Evolutionary conservation across 2,797 vertebrate genomes (phyloP), one percentile per base, ranked within the genome.

Genomic region (Okamejei kenojei): DNA sequence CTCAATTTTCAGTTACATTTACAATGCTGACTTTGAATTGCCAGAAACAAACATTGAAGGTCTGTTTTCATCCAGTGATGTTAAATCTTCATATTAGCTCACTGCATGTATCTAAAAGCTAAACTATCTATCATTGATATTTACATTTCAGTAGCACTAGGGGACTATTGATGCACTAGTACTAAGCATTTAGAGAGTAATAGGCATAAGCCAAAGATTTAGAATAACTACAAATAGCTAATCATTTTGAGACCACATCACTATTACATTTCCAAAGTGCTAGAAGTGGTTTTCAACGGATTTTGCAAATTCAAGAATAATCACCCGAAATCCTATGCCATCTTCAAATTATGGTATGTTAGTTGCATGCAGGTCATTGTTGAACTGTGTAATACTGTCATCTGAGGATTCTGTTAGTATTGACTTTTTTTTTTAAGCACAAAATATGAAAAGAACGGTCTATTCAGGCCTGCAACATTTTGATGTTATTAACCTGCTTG

Each of bases 381-480:
- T 84, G 82, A 26, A 17, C 29, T 10, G 23, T 86, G 26, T 63
- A 58, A 63, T 17, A 84, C 81, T 84, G 81, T 54, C 81, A 61
- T 29, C 81, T 86, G 82, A 86, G 58, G 61, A 86, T 86, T 86
- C 21, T 26, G 26, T 86, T 86, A n/a, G 82, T 11, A 86, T 86
- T 86, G 82, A 86, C 58, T 86, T 10, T 7, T 26, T 6, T 26
- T 15, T 61, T 23, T n/a, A 63, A 86, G 26, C 11, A 86, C 58
- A 61, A 86, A 63, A 88, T n/a, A 88, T 88, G 63, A 88, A 88
- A 86, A 68, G 61, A 88, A 88, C 35, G 84, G 32, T 68, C n/a
- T 88, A 17, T 65, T 88, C 32, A 15, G 58, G 84, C 58, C 84
- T 65, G 9, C 63, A 61, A 29, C 58, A 88, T 54, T 63, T n/a